Conservation (phyloP, 1,140 invertebrate species). For the Trichoplusia ni region DNA sequence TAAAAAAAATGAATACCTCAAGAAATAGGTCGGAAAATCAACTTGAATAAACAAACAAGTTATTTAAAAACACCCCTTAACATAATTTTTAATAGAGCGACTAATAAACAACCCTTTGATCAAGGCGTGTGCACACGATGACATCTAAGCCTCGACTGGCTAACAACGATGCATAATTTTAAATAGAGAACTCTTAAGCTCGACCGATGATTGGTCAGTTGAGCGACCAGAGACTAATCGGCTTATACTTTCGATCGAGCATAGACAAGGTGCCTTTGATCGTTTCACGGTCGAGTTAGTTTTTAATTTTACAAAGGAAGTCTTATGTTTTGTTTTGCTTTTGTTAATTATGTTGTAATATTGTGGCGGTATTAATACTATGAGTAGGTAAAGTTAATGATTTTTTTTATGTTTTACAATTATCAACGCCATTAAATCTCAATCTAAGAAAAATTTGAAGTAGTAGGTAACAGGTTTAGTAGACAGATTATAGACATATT, state of each 20-base stretch:
- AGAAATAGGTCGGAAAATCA: slow-evolving; percentile 20
- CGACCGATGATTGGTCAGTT: slow-evolving; percentile 31
- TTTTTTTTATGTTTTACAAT: too few relatives aligned
- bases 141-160: slow-evolving; percentile 6
- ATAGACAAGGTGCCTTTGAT: slow-evolving; percentile 37
- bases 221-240: slow-evolving; percentile 36
- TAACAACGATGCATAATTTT: background rate
- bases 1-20: too few relatives aligned
- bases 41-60: background rate
- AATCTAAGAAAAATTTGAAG: too few relatives aligned
- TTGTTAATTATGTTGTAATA: too few relatives aligned
- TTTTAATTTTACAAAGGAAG: slow-evolving; percentile 35
- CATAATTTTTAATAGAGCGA: slow-evolving; percentile 28
- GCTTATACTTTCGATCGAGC: slow-evolving; percentile 34
- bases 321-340: background rate
- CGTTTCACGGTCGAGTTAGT: slow-evolving; percentile 30
- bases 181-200: slow-evolving; percentile 32
- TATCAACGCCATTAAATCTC: too few relatives aligned
- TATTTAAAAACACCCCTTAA: background rate
- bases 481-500: too few relatives aligned
- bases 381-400: too few relatives aligned
- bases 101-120: slow-evolving; percentile 6
- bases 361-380: too few relatives aligned
- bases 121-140: slow-evolving; percentile 13
- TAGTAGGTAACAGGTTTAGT: too few relatives aligned